Base-by-base conservation (phyloP, 92 coral and sea anemone species). In the Micromussa lordhowensis region DNA sequence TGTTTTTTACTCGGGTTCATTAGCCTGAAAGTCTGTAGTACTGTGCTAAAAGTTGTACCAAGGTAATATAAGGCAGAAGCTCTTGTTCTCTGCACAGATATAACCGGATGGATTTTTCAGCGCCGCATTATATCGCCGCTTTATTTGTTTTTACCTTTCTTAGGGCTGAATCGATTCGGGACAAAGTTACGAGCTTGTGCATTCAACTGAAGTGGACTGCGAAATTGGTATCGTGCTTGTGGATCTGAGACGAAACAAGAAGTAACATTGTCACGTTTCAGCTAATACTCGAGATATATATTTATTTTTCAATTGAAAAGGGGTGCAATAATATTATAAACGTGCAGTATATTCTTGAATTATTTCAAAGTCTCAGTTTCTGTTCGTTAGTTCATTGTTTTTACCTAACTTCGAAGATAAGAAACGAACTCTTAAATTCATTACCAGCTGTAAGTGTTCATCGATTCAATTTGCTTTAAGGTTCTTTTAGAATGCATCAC, bases 221-320 rank as follows among this genome's bases (percentile, higher is more conserved):
- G 64, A 32, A 86, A 22, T 48, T 59, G 82, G 58, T 75, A 35
- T 21, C 31, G 75, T 26, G 82, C 82, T 40, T 76, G 82, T n/a
- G 57, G 72, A 32, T 30, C 89, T 86, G 48, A 2, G 34, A 86
- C 0, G 21, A 86, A 86, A 59, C 1, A 36, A 34, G 63, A 24
- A 3, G 24, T 3, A 0, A 6, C 64, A 51, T 34, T 7, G 26
- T 1, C 69, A 64, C n/a, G 3, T 21, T 64, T 64, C n/a, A 22
- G 30, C 30, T 64, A n/a, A 64, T 64, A n/a, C 13, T 64, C 69
- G 24, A 58, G 19, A 16, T 15, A 58, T 19, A 1, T 18, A 19
- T 13, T 15, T 57, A n/a, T 24, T 57, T 24, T 26, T 8, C 69
- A 63, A 63, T 63, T 24, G 30, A 63, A 63, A 63, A 28, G 69